Evolutionary conservation across 2,797 vertebrate genomes (phyloP).

Genomic region (Momotus momota): DNA sequence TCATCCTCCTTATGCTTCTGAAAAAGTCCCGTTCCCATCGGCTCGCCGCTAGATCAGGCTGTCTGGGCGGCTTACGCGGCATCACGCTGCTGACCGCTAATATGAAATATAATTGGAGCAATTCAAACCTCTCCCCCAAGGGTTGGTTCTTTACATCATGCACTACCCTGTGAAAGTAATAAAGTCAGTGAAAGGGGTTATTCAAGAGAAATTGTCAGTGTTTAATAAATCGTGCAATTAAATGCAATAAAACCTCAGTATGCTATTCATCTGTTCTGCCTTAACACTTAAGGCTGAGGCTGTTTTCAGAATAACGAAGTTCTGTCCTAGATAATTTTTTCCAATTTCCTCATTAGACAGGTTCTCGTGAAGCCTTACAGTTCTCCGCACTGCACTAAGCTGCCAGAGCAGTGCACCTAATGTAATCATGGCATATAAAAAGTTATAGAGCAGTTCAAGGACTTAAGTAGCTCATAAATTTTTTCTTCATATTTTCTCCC

Average conservation of each 20-base stretch:
- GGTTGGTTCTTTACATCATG: slow-evolving; percentile 63
- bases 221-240: slow-evolving; percentile 74
- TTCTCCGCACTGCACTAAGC: not conserved
- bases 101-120: slow-evolving; percentile 72
- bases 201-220: slow-evolving; percentile 69
- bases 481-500: slow-evolving; percentile 42
- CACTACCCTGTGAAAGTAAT: slow-evolving; percentile 66
- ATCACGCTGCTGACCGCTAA: slow-evolving; percentile 53
- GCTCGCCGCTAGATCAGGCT: slow-evolving; percentile 27
- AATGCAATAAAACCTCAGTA: slow-evolving; percentile 65
- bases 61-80: slow-evolving; percentile 23
- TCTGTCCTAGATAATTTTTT: slow-evolving; percentile 69
- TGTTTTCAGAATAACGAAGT: slow-evolving; percentile 56
- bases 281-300: slow-evolving; percentile 38
- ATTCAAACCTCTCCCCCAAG: slow-evolving; percentile 58
- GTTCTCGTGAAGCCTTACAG: slow-evolving; percentile 15
- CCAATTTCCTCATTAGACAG: slow-evolving; percentile 54
- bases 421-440: slow-evolving; percentile 59
- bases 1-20: slow-evolving; percentile 3
- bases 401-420: slow-evolving; percentile 54
- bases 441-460: slow-evolving; percentile 66
- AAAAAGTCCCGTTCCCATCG: slow-evolving; percentile 7
- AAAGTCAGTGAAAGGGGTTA: slow-evolving; percentile 68
- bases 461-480: slow-evolving; percentile 71
- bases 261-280: slow-evolving; percentile 59